Base-by-base conservation (phyloP, 2,113 vertebrate species). In the Diphyllodes magnificus region DNA sequence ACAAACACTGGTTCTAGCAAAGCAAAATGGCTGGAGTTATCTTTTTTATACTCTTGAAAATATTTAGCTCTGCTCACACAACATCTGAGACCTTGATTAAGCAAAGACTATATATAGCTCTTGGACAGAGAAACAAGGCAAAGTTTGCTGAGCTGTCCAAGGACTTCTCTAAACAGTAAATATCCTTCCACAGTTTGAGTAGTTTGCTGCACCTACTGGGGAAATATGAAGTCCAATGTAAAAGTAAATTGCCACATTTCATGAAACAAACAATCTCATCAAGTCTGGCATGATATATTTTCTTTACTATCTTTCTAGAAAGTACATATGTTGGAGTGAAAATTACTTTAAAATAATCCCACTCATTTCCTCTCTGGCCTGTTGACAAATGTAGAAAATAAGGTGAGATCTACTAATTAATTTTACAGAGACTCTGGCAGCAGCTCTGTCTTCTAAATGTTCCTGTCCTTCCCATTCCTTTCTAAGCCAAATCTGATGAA, bases 91-190 rank as follows among this genome's bases (percentile, higher is more conserved):
- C 80, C 69, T 96, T 78, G 54, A 64, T 12, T 78, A 63, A 63
- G 57, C 61, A 69, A 93, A 92, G 61, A 25, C 81, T 95, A 78
- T 76, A 75, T 78, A 84, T 84, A 92, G 70, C 44, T 87, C 37
- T 76, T 85, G 70, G 50, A 28, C 63, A 82, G n/a, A 87, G 57
- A 89, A 86, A 82, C 73, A 93, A 68, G 69, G 12, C 57, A 20
- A 85, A 79, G 78, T 87, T 93, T 92, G 49, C 61, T 69, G 86
- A 95, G 60, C 37, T 82, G 65, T 82, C 89, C 91, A 87, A 84
- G 81, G 81, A 72, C 81, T 85, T 86, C 61, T 76, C 73, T 78
- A 68, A 92, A 49, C 25, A 69, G 49, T 69, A 92, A 82, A 89
- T 85, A 76, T 42, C 28, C 31, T 70, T 75, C 61, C 40, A 60